phyloP scores from a whole-genome alignment of 2,888 invertebrate species.

The Malthinus flaveolus region DNA sequence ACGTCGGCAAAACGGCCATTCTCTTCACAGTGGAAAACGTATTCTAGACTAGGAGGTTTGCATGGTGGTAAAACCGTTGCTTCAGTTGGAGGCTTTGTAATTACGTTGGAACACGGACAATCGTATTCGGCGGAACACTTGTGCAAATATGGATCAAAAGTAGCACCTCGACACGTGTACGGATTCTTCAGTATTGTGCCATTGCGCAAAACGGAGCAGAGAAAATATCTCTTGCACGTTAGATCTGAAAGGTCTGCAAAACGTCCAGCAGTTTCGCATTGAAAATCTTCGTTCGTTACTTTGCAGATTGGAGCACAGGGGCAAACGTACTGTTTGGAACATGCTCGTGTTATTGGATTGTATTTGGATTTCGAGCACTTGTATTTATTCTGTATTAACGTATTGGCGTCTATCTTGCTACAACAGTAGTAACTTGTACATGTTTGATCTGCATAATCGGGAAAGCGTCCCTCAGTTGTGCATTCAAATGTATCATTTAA shows the following conservation, averaged over 20 bases:
- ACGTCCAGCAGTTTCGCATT: constrained; percentile 53
- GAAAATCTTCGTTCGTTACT: constrained; percentile 30
- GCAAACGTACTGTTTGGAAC: constrained; percentile 43
- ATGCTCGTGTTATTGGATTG: constrained; percentile 52
- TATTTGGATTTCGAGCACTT: constrained; percentile 50
- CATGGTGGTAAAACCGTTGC: not conserved
- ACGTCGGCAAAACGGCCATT: constrained; percentile 55
- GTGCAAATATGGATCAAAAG: constrained; percentile 35
- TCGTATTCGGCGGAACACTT: constrained; percentile 21
- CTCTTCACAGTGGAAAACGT: constrained; percentile 36
- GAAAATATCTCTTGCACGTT: constrained; percentile 31
- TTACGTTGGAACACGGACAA: constrained; percentile 9
- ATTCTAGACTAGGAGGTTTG: not conserved
- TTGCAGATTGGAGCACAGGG: constrained; percentile 35
- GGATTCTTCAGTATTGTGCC: constrained; percentile 46
- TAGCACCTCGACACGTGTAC: constrained; percentile 32
- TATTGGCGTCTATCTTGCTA: constrained; percentile 19
- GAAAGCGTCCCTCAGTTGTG: constrained; percentile 25
- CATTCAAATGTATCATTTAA: constrained; percentile 21
- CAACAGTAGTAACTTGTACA: not conserved
- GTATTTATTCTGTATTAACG: constrained; percentile 25
- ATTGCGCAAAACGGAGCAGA: constrained; percentile 30
- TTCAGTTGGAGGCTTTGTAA: not conserved
- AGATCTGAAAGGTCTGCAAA: constrained; percentile 51
- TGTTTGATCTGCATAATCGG: constrained; percentile 29